Evolutionary conservation across 2,797 vertebrate genomes (phyloP).

Genomic region (Hippopotamyrus pictus): DNA sequence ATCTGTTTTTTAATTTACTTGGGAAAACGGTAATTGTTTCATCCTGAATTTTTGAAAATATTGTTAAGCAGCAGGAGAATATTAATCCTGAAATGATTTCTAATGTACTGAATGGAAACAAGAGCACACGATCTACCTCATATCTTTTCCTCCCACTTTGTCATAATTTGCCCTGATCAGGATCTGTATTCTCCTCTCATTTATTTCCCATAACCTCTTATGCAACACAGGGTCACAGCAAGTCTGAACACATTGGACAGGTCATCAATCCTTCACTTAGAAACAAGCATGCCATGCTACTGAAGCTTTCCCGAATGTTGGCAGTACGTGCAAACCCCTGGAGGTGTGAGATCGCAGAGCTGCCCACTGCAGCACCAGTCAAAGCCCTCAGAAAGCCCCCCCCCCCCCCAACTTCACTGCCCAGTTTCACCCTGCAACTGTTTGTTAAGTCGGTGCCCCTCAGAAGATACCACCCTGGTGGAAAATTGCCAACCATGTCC

Average conservation of each 20-base stretch:
- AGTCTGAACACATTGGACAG: neutral
- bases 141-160: neutral
- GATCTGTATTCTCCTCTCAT: neutral
- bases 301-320: neutral
- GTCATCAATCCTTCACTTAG: neutral
- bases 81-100: neutral
- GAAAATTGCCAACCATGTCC: neutral
- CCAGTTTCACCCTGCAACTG: neutral
- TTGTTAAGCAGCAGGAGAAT: neutral
- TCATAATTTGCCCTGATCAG: neutral
- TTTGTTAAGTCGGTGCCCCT: neutral
- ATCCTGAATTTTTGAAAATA: neutral
- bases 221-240: neutral
- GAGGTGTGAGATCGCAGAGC: neutral
- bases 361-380: neutral
- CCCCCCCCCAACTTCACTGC: neutral
- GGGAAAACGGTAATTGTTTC: neutral
- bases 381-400: neutral
- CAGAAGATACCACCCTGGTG: neutral
- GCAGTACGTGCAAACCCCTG: neutral
- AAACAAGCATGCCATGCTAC: neutral
- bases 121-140: neutral
- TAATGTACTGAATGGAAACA: neutral
- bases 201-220: neutral
- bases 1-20: neutral